Evolutionary conservation across 2,888 invertebrate genomes (phyloP).

Genomic region (Tenthredo notha): DNA sequence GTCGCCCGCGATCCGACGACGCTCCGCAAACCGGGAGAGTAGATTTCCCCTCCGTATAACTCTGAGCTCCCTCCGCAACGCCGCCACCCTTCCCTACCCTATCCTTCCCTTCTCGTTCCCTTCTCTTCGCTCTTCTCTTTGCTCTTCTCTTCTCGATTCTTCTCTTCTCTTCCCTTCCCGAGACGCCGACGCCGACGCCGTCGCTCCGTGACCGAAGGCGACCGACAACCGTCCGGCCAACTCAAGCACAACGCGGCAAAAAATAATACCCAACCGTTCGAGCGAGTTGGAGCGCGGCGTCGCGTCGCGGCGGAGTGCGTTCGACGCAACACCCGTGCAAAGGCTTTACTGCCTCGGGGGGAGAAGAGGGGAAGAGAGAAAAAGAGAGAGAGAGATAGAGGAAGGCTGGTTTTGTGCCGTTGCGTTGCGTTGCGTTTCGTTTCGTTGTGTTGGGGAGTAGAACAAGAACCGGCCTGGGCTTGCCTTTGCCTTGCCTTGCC

Average conservation of each 20-base stretch:
- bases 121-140: constrained; percentile 35
- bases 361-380: neutral
- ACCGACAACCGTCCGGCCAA: constrained; percentile 50
- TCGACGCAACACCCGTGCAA: constrained; percentile 23
- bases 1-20: constrained; percentile 43
- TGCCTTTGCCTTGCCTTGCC: neutral
- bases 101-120: constrained; percentile 36
- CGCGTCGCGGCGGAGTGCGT: constrained; percentile 53
- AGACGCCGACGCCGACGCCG: constrained; percentile 20
- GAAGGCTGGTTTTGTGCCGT: constrained; percentile 44
- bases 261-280: constrained; percentile 54
- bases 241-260: constrained; percentile 46
- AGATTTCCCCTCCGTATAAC: constrained; percentile 55
- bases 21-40: constrained; percentile 53
- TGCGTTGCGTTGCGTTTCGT: constrained; percentile 13
- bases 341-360: neutral
- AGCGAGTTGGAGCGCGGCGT: constrained; percentile 53
- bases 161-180: constrained; percentile 27
- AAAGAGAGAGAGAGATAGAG: constrained; percentile 17
- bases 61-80: constrained; percentile 55
- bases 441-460: neutral
- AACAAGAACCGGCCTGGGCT: constrained; percentile 6
- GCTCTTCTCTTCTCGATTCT: constrained; percentile 45
- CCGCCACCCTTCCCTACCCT: constrained; percentile 56
- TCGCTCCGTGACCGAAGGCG: constrained; percentile 47